Percentiles rank a stretch among this genome's conserved stretches.
Evolutionary conservation across 2,113 vertebrate species (phyloP).

Genomic region (Spea multiplicata): DNA sequence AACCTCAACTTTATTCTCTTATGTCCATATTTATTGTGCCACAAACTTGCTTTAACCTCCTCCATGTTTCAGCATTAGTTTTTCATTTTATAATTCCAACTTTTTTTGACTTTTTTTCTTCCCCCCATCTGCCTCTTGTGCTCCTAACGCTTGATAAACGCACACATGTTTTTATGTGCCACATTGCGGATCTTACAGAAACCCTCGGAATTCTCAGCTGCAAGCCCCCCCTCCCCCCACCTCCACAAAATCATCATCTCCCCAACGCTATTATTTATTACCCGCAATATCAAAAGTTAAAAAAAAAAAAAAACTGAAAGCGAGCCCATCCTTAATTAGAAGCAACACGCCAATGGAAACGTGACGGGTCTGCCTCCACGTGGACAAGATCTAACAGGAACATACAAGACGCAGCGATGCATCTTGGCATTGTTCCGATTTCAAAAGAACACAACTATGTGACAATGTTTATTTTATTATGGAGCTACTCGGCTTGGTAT

Average conservation of each 20-base stretch:
- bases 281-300: not conserved
- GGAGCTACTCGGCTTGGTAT: too few relatives aligned
- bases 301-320: not conserved
- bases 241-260: too few relatives aligned
- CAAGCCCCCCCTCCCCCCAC: too few relatives aligned
- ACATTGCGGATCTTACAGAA: not conserved
- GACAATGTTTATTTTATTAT: not conserved
- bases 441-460: not conserved
- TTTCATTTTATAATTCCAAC: too few relatives aligned
- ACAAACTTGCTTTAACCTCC: too few relatives aligned
- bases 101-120: not conserved
- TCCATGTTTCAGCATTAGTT: too few relatives aligned
- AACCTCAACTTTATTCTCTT: too few relatives aligned
- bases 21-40: too few relatives aligned
- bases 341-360: not conserved
- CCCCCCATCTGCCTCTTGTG: not conserved
- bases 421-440: not conserved
- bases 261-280: not conserved
- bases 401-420: not conserved
- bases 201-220: not conserved
- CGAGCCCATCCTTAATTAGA: not conserved
- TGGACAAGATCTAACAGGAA: constrained; percentile 6
- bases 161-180: not conserved
- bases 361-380: not conserved
- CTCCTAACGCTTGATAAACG: not conserved